Percentiles rank a stretch among this genome's conserved stretches.
Evolutionary conservation across 2,797 vertebrate species (phyloP).

Genomic region (Todus mexicanus): DNA sequence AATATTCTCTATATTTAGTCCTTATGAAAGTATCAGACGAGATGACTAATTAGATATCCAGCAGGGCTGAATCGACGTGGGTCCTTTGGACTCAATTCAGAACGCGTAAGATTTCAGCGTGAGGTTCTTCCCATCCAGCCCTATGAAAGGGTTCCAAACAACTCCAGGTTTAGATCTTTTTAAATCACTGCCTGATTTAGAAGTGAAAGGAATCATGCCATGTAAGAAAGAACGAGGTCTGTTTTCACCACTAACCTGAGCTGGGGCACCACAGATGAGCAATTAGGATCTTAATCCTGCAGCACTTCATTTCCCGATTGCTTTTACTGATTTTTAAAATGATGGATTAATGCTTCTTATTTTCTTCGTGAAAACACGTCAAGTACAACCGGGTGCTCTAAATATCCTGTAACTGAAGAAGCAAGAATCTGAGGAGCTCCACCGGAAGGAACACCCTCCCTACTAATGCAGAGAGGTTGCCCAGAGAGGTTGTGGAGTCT

Average conservation of each 20-base stretch:
- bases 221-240: neutral
- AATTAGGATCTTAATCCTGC: neutral
- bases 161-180: neutral
- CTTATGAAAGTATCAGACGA: neutral
- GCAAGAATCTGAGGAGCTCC: rapidly evolving
- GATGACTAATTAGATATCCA: neutral
- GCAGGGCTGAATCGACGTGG: neutral
- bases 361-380: neutral
- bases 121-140: neutral
- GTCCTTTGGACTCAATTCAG: neutral
- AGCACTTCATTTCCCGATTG: neutral
- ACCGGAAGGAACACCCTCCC: neutral
- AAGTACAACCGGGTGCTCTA: neutral
- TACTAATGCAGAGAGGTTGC: neutral
- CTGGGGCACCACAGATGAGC: neutral
- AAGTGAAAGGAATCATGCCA: neutral
- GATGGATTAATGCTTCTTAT: neutral
- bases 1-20: neutral
- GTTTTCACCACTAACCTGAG: neutral
- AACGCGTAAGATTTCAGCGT: neutral
- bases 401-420: neutral
- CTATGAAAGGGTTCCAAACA: neutral
- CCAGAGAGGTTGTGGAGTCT: neutral
- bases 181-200: neutral
- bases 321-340: neutral